These are phyloP conservation scores for Dipodomys stephensi DNA, from an alignment of 2,113 vertebrate genomes.

Conservation along the genomic window DNA sequence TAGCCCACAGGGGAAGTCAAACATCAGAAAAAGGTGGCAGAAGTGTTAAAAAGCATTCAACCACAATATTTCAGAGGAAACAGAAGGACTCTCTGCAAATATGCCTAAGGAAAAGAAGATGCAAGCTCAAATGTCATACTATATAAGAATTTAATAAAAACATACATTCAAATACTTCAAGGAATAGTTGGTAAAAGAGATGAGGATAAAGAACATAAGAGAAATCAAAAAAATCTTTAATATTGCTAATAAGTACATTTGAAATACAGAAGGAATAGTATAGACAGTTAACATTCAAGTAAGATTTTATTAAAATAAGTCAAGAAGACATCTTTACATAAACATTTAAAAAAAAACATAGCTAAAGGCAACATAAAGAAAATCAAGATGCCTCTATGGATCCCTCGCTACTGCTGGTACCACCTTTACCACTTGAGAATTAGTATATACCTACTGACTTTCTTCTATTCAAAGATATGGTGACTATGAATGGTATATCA, in stretches of 20 bases:
- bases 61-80: slow-evolving; percentile 53
- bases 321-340: not conserved
- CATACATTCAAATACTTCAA: slow-evolving; percentile 41
- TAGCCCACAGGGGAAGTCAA: slow-evolving; percentile 41
- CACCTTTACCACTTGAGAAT: too few relatives aligned
- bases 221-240: not conserved
- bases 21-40: slow-evolving; percentile 41
- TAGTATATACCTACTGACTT: not conserved
- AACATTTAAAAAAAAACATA: not conserved
- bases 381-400: not conserved
- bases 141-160: slow-evolving; percentile 38
- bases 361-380: not conserved
- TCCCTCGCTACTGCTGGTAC: too few relatives aligned
- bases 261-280: not conserved
- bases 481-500: not conserved
- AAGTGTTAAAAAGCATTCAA: slow-evolving; percentile 57
- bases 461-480: not conserved
- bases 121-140: slow-evolving; percentile 60
- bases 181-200: slow-evolving; percentile 9
- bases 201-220: slow-evolving; percentile 5
- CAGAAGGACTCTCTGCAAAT: slow-evolving; percentile 44
- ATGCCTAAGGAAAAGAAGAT: slow-evolving; percentile 36
- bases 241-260: not conserved
- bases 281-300: not conserved
- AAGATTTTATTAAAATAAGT: not conserved